phyloP scores from a whole-genome alignment of 2,113 vertebrate genomes.

The Corythoichthys intestinalis region DNA sequence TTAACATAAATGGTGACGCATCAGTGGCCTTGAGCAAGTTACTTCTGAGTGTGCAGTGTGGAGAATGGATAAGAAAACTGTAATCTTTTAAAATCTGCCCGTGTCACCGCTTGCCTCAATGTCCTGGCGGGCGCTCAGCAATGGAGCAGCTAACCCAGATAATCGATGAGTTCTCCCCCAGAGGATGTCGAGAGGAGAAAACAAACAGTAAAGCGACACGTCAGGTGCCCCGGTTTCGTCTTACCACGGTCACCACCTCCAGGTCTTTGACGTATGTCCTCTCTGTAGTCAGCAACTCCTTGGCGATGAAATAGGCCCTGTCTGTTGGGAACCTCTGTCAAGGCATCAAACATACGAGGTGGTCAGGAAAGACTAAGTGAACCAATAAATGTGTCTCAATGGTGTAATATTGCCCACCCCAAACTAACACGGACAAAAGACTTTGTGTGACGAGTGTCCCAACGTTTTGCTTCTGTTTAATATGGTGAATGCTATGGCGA shows the following conservation, averaged over 20 bases:
- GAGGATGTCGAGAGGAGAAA: conserved; percentile 26
- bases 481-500: too few species aligned
- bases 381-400: not conserved
- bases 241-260: conserved; percentile 92
- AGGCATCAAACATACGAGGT: conserved; percentile 13
- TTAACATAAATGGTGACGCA: conserved; percentile 45
- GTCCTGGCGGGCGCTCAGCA: conserved; percentile 31
- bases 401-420: not conserved
- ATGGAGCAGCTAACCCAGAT: conserved; percentile 47
- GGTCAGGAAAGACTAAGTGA: not conserved
- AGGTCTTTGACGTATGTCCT: conserved; percentile 93
- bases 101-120: conserved; percentile 37
- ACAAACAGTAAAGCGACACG: conserved; percentile 21
- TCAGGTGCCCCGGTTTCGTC: conserved; percentile 8
- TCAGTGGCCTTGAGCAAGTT: conserved; percentile 43
- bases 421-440: not conserved
- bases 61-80: conserved; percentile 43
- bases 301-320: conserved; percentile 92
- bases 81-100: conserved; percentile 47
- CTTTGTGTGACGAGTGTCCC: not conserved
- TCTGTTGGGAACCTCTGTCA: conserved; percentile 87
- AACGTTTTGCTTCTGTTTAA: too few species aligned
- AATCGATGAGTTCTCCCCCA: conserved; percentile 52
- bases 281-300: conserved; percentile 90
- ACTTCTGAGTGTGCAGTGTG: conserved; percentile 30